Evolutionary conservation across 64 coral and sea anemone genomes (phyloP), one percentile per base, ranked within the genome.

Genomic region (Montipora cactus): DNA sequence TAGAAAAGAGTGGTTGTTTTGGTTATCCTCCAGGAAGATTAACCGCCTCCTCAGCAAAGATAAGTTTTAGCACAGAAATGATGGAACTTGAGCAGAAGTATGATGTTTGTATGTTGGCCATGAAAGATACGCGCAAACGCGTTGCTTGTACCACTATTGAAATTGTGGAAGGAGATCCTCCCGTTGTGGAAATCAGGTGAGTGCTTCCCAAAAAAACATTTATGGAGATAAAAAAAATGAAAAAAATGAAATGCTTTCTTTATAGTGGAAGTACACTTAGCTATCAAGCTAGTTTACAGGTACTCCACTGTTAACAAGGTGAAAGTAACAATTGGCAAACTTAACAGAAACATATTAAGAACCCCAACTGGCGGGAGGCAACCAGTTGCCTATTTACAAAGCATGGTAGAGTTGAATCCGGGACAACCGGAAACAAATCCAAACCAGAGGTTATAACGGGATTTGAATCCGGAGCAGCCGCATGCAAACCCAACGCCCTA

Each of bases 151-250:
- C 57, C 5, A 71, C 44, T n/a, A 9, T 95, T 50, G 19, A 57
- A 15, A 55, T 95, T 16, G 28, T 85, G 10, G 71, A 81, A 20
- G 94, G 94, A 85, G 61, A 87, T 20, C 94, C 94, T 79, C 94
- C 94, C 5, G 44, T 79, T 7, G 82, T 84, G 4, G 72, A 19
- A 16, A 95, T 95, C 70, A 67, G 8, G 94, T 95, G 47, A 87
- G 94, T 89, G 15, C 61, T 64, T 15, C 14, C 13, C 13, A 64
- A 4, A 12, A 64, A 64, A 14, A 64, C 14, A 64, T 4, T 7
- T 12, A 64, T 57, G 53, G 53, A 7, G 53, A 57, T 57, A 11
- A 2, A 57, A 57, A 57, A 57, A 57, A 10, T 57, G 0, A 57
- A 57, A 57, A 67, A 16, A 67, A 4, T 4, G 14, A 19, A 67